phyloP scores from a whole-genome alignment of 2,797 vertebrate species.

The Aeoliscus strigatus region DNA sequence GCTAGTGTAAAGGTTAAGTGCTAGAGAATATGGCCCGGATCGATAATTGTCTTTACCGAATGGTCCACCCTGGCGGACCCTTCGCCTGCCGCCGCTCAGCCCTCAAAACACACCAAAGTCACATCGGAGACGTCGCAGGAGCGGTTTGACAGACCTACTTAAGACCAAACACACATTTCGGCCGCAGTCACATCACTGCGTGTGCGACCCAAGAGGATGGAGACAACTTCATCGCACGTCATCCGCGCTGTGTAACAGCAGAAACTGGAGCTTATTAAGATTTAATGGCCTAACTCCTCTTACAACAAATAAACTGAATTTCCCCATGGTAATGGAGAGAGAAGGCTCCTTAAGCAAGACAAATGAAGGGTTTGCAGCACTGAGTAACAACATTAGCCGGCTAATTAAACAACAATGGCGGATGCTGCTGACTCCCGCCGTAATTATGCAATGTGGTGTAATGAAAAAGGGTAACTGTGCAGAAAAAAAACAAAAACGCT shows the following conservation, averaged over 20 bases:
- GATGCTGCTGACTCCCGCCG: constrained; percentile 63
- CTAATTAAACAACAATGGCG: constrained; percentile 81
- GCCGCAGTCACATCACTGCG: no score
- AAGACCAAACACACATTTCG: constrained; percentile 44
- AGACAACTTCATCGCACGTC: constrained; percentile 32
- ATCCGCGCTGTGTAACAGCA: constrained; percentile 39
- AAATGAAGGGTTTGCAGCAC: constrained; percentile 77
- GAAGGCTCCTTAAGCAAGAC: constrained; percentile 79
- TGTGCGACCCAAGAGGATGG: constrained; percentile 11
- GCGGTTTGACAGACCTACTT: constrained; percentile 46
- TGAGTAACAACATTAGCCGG: constrained; percentile 81
- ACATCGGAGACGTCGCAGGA: constrained; percentile 63
- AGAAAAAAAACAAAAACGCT: constrained; percentile 62
- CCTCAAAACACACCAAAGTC: constrained; percentile 53
- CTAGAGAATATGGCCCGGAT: constrained; percentile 78
- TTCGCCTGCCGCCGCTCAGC: no score
- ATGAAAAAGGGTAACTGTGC: constrained; percentile 75
- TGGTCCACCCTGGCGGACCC: constrained; percentile 46
- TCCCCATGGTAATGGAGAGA: constrained; percentile 60
- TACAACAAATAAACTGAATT: constrained; percentile 77
- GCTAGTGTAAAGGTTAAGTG: constrained; percentile 84
- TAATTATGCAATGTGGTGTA: constrained; percentile 71
- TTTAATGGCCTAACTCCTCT: constrained; percentile 69
- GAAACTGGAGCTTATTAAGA: constrained; percentile 69
- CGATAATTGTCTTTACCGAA: constrained; percentile 77